Conservation (phyloP, 2,888 invertebrate species). For the Lochmaea capreae region DNA sequence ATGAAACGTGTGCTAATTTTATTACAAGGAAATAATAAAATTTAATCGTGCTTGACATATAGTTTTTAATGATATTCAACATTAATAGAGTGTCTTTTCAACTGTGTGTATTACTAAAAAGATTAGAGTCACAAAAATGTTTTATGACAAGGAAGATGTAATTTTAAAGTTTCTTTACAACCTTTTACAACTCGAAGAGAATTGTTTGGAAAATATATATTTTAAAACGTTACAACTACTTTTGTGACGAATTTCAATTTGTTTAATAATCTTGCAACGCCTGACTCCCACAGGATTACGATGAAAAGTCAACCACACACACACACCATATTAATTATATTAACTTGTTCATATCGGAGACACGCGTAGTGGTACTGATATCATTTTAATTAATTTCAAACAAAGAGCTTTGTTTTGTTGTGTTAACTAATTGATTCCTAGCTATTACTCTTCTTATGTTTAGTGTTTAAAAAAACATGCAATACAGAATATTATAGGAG, state of each 20-base stretch:
- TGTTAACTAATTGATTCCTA: slow-evolving; percentile 26
- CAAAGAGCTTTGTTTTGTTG: slow-evolving; percentile 30
- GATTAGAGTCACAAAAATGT: no score
- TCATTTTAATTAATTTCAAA: slow-evolving; percentile 32
- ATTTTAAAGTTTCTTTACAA: no score
- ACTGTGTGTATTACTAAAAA: no score
- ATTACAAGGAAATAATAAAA: slow-evolving; percentile 5
- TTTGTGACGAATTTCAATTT: no score
- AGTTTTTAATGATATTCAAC: not conserved
- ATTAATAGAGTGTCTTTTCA: not conserved
- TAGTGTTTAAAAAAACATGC: not conserved
- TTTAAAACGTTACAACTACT: no score
- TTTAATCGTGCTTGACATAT: not conserved
- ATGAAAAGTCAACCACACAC: not conserved
- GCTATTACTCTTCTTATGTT: slow-evolving; percentile 10
- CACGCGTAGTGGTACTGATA: slow-evolving; percentile 23
- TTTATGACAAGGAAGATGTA: no score
- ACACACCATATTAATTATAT: slow-evolving; percentile 28
- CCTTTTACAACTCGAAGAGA: no score
- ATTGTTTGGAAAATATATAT: no score
- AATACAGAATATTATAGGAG: not conserved
- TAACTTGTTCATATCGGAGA: slow-evolving; percentile 27
- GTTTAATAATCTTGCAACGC: not conserved
- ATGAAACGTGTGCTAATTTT: not conserved
- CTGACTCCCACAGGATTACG: not conserved